Evolutionary conservation across 2,113 vertebrate genomes (phyloP).

Genomic region (Marmota flaviventris): DNA sequence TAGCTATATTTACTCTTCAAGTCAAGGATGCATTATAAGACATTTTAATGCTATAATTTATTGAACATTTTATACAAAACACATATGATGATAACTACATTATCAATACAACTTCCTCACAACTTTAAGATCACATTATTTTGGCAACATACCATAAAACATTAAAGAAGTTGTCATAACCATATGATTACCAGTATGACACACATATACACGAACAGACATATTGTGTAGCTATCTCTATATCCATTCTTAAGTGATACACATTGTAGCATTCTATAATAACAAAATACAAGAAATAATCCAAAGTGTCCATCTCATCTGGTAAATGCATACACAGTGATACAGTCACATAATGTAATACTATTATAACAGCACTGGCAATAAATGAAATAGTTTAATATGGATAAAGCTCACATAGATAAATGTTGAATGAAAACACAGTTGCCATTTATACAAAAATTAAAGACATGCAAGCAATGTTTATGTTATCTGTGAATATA

Average conservation of each 20-base stretch:
- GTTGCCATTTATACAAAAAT: neutral
- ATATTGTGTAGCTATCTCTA: neutral
- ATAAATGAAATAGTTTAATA: conserved; percentile 17
- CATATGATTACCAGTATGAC: neutral
- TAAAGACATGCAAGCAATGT: neutral
- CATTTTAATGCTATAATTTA: neutral
- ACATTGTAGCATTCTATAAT: neutral
- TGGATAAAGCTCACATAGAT: neutral
- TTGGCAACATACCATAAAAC: neutral
- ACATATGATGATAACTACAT: neutral
- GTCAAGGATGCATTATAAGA: neutral
- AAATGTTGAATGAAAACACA: conserved; percentile 22
- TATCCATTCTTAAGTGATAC: neutral
- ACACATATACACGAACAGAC: neutral
- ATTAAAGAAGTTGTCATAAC: neutral
- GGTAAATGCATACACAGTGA: neutral
- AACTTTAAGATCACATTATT: neutral
- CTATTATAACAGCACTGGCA: neutral
- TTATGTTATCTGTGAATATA: neutral
- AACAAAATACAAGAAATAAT: neutral
- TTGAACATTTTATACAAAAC: neutral
- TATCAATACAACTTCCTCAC: neutral
- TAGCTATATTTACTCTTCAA: neutral
- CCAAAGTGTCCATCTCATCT: neutral
- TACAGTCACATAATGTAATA: neutral